Base-by-base conservation (phyloP, 1,140 invertebrate species). In the Gerris buenoi region DNA sequence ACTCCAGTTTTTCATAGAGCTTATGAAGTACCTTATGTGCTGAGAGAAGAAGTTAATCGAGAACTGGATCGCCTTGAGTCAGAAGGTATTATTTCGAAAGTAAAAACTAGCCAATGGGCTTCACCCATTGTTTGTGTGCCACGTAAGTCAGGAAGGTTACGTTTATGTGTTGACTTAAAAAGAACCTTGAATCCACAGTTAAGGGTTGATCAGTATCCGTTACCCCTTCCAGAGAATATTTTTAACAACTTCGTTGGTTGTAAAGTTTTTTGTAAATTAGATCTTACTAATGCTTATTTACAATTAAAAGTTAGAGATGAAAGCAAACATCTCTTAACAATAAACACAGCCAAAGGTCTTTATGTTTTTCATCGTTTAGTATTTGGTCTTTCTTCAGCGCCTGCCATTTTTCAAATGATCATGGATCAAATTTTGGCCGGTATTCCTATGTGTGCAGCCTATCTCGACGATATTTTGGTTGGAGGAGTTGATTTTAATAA, bases 241-340 rank as follows among this genome's bases (percentile, higher is more conserved):
- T 65, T 65, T 33, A 57, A 65, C 23, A 14, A 65, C 25, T 33
- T 65, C 25, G 23, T 57, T 1, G 65, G 46, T 3, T 65, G 65
- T 25, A 46, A 70, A 68, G 64, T 64, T 27, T 79, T 76, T 67
- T 73, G 73, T 26, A 74, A 74, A 64, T 63, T 79, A 1, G 75
- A 79, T 71, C 70, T 77, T 15, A 70, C 67, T n/a, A 72, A 75
- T 15, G 76, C 76, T 1, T 79, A 77, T 70, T 72, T 75, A 60
- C 77, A 79, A 67, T 68, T 79, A 18, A 18, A 46, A 18, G 33
- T 46, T 5, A 5, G 18, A 10, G 33, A 46, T 5, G 18, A 46
- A 46, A 46, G 18, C 18, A 46, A 18, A 46, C 5, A 46, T 5
- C 5, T 46, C 5, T 18, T 46, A 46, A 46, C 33, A 46, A 18